Evolutionary conservation across 2,113 vertebrate species (phyloP), one percentile per base, ranked within the genome.

Genomic region (Dunckerocampus dactyliophorus): DNA sequence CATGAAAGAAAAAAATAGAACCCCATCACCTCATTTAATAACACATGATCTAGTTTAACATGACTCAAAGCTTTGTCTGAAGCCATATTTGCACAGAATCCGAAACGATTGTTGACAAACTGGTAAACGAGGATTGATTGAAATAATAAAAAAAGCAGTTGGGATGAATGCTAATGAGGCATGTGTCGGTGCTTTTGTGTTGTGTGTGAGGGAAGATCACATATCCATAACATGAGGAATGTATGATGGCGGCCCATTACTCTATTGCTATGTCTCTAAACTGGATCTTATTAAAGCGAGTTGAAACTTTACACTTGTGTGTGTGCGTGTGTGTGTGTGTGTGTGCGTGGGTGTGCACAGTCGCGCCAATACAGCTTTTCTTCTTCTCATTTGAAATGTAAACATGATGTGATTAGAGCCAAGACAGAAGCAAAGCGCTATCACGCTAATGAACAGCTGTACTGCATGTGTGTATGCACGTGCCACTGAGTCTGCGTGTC

Each of bases 381-480:
- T 47, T 53, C 47, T 48, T 50, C 75, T 79, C 59, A 82, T 85
- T 72, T 79, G 76, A 83, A 84, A 84, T 76, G 80, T 87, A 87
- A 88, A 87, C 82, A 81, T 71, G 73, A 67, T 70, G 72, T 83
- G 82, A 88, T 84, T 83, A 76, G 63, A 79, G 77, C 70, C 62
- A 59, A 84, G 73, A 77, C 76, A 65, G 42, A 74, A 63, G 67
- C 79, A 73, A 80, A 84, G 74, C 37, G 37, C 72, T 77, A 83
- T 86, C 84, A 82, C 69, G 77, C 69, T 83, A 88, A 88, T 86
- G 85, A 87, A 79, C 87, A 86, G 80, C 83, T 86, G 85, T 67
- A 82, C 64, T 31, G 65, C 39, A 59, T 47, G 71, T 80, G 37
- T 69, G 62, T 37, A 42, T 51, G 69, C 52, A 58, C 45, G 48